Percentiles rank a stretch among this genome's conserved stretches.
Evolutionary conservation across 2,888 invertebrate genomes (phyloP).

Genomic region (Meandrusa payeni): DNA sequence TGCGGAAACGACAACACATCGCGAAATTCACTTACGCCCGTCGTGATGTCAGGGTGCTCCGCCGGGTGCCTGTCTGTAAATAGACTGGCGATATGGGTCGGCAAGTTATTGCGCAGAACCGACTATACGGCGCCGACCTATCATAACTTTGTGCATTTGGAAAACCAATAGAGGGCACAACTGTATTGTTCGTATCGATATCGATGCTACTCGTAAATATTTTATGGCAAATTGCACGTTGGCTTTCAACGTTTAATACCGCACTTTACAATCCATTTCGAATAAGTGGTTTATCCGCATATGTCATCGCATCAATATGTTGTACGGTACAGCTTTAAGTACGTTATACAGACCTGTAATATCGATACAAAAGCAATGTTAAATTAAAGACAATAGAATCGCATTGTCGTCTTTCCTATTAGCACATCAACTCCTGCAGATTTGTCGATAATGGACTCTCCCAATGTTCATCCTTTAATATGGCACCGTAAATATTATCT

Average conservation of each 20-base stretch:
- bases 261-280: conserved; percentile 16
- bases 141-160: conserved; percentile 4
- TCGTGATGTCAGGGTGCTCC: conserved; percentile 1
- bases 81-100: conserved; percentile 51
- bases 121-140: conserved; percentile 20
- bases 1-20: neutral
- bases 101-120: conserved; percentile 38
- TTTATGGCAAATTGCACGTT: neutral
- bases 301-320: no score
- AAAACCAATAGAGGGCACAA: no score
- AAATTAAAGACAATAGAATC: no score
- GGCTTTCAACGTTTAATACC: neutral
- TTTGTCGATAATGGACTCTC: no score
- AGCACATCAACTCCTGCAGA: no score
- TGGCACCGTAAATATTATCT: no score
- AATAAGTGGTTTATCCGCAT: no score
- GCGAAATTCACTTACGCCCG: neutral
- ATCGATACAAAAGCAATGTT: no score
- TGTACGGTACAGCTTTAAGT: no score
- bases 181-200: conserved; percentile 2
- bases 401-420: no score
- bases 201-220: conserved; percentile 7
- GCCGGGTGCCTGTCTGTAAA: conserved; percentile 35
- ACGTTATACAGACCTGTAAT: no score
- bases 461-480: no score